phyloP scores from a whole-genome alignment of 2,888 invertebrate genomes.

The Pandemis cinnamomeana region DNA sequence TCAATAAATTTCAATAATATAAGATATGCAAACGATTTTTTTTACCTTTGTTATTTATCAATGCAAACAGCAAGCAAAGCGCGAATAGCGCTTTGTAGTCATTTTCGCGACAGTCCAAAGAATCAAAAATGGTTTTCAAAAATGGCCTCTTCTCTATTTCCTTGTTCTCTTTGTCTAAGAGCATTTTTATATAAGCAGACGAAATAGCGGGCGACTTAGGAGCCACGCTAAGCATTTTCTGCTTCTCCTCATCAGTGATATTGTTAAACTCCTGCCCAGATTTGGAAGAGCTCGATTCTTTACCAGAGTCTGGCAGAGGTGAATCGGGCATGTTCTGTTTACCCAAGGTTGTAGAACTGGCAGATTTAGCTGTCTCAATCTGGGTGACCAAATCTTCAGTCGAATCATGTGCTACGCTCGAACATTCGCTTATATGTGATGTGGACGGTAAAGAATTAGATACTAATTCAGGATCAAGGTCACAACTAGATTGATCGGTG shows the following conservation, averaged over 20 bases:
- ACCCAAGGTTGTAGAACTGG: slow-evolving; percentile 44
- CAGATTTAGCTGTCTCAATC: slow-evolving; percentile 61
- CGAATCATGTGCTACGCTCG: slow-evolving; percentile 78
- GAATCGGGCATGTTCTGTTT: slow-evolving; percentile 80
- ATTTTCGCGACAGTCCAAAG: slow-evolving; percentile 95
- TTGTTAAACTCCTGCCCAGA: slow-evolving; percentile 85
- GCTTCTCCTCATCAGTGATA: slow-evolving; percentile 97
- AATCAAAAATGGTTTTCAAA: slow-evolving; percentile 93
- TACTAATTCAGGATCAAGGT: slow-evolving; percentile 79
- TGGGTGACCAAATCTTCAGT: slow-evolving; percentile 79
- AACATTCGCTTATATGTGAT: slow-evolving; percentile 80
- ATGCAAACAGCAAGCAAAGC: slow-evolving; percentile 95
- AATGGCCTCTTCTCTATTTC: slow-evolving; percentile 89
- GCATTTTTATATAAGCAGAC: slow-evolving; percentile 60
- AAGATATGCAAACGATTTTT: not conserved
- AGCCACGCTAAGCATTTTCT: slow-evolving; percentile 79
- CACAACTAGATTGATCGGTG: slow-evolving; percentile 80
- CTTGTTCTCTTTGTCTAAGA: slow-evolving; percentile 68
- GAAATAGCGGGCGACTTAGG: slow-evolving; percentile 58
- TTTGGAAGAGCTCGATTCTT: slow-evolving; percentile 73
- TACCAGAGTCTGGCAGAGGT: slow-evolving; percentile 76
- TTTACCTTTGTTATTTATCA: slow-evolving; percentile 97
- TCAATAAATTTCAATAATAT: slow-evolving; percentile 9
- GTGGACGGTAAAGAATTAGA: slow-evolving; percentile 81
- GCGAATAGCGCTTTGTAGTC: slow-evolving; percentile 97